Evolutionary conservation across 2,888 invertebrate genomes (phyloP).

Genomic region (Andrena dorsata): DNA sequence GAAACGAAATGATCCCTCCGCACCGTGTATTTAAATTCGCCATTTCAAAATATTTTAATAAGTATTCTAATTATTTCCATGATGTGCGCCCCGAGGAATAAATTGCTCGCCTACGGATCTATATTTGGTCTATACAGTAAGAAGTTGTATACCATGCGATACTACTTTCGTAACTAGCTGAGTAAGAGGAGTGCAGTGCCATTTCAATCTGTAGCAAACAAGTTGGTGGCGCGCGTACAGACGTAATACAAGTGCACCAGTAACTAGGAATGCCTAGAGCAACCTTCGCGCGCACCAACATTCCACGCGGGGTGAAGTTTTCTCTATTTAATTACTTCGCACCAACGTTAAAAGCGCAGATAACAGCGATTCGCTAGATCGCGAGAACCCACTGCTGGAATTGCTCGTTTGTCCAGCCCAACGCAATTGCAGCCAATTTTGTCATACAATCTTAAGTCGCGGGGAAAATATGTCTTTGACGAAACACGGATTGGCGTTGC

Average conservation of each 20-base stretch:
- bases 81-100: not conserved
- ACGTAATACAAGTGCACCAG: slow-evolving; percentile 2
- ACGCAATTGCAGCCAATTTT: no score
- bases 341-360: slow-evolving; percentile 49
- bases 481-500: no score
- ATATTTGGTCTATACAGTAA: no score
- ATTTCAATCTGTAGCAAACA: slow-evolving; percentile 22
- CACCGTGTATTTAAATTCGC: not conserved
- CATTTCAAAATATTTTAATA: not conserved
- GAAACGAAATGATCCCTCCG: not conserved
- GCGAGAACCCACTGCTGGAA: not conserved
- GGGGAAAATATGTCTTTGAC: no score
- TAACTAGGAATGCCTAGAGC: slow-evolving; percentile 59
- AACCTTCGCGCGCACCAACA: slow-evolving; percentile 67
- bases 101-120: no score
- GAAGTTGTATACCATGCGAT: no score
- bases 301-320: slow-evolving; percentile 72
- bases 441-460: no score
- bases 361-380: slow-evolving; percentile 15
- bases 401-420: no score
- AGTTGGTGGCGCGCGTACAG: not conserved
- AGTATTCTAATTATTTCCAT: not conserved
- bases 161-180: not conserved
- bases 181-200: not conserved
- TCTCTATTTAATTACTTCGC: slow-evolving; percentile 70